These are phyloP conservation scores for Argyra leucocephala DNA, from an alignment of 2,888 invertebrate species.

Conservation along the genomic window DNA sequence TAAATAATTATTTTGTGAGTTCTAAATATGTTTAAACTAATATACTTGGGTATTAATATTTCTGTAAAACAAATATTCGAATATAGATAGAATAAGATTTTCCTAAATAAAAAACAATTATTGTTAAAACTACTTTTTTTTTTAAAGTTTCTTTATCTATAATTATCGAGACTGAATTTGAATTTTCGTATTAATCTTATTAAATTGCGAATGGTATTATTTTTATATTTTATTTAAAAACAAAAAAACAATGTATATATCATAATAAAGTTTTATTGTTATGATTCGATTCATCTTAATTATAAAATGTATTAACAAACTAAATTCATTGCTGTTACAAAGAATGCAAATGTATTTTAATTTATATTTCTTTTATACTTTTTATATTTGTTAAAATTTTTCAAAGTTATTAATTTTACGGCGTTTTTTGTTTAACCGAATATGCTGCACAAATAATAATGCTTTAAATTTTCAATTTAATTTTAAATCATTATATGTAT, in stretches of 20 bases:
- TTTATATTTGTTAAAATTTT: no score
- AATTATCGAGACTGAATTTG: not conserved
- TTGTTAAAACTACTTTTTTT: not conserved
- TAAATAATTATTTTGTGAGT: no score
- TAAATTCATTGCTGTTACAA: constrained; percentile 2
- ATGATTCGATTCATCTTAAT: not conserved
- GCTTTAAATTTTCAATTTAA: no score
- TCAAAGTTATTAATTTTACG: no score
- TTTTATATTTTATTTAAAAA: not conserved
- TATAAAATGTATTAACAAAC: not conserved
- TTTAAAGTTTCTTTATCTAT: not conserved
- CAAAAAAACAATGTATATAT: not conserved
- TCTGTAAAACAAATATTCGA: not conserved
- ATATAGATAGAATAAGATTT: not conserved
- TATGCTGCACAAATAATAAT: no score
- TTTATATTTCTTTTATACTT: no score
- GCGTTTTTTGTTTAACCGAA: no score
- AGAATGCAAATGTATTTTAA: no score
- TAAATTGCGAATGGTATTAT: not conserved
- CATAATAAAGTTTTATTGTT: not conserved
- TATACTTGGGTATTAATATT: not conserved
- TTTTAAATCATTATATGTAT: no score
- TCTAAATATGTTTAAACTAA: no score
- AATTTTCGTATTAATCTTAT: not conserved
- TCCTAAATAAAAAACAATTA: not conserved